Percentiles rank a stretch among this genome's conserved stretches.
phyloP scores from a whole-genome alignment of 2,888 invertebrate species.

The Andrena dorsata region DNA sequence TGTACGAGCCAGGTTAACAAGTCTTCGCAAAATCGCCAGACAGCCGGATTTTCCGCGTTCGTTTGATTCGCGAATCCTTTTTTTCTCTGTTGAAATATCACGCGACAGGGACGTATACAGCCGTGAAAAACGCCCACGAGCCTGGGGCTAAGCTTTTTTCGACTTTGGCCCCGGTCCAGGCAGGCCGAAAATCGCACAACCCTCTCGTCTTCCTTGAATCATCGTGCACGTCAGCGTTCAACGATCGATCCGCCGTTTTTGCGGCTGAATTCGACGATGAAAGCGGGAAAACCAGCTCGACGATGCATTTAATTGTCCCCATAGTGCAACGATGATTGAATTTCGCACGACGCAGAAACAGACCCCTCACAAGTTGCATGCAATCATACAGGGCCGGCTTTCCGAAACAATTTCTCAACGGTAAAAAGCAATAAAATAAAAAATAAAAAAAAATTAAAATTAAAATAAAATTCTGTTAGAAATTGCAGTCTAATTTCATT shows the following conservation, averaged over 20 bases:
- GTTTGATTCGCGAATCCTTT: neutral
- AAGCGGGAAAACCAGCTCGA: neutral
- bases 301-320: neutral
- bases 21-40: neutral
- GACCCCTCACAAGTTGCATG: too few species aligned
- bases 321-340: too few species aligned
- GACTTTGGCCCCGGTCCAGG: conserved; percentile 54
- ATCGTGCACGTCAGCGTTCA: neutral
- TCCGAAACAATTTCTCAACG: too few species aligned
- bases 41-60: neutral
- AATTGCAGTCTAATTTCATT: too few species aligned
- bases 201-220: conserved; percentile 49
- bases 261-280: neutral
- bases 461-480: too few species aligned
- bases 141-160: conserved; percentile 35
- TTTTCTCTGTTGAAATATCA: conserved; percentile 17
- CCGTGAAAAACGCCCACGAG: conserved; percentile 16
- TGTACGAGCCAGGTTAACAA: neutral
- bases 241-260: conserved; percentile 22
- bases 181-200: conserved; percentile 42
- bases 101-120: conserved; percentile 19
- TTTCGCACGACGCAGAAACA: too few species aligned
- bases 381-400: too few species aligned
- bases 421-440: too few species aligned
- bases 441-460: too few species aligned